These are phyloP conservation scores for Natrix natrix DNA, from an alignment of 2,797 vertebrate species.

Conservation along the genomic window DNA sequence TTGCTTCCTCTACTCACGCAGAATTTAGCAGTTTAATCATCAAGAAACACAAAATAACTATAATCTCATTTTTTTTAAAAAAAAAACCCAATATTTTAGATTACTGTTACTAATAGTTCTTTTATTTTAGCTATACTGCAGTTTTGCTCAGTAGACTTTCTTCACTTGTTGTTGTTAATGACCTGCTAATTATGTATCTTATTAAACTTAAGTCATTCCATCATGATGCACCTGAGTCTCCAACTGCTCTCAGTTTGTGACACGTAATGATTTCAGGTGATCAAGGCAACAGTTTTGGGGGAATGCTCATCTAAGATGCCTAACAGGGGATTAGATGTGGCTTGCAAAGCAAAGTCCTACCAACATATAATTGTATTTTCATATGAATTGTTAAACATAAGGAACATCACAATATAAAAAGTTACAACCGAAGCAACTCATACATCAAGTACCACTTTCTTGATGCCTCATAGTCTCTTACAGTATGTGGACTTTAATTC, in stretches of 20 bases:
- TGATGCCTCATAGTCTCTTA: not conserved
- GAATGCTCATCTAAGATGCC: not conserved
- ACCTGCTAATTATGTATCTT: slow-evolving; percentile 5
- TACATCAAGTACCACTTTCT: not conserved
- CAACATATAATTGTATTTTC: not conserved
- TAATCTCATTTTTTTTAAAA: not conserved
- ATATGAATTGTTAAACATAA: not conserved
- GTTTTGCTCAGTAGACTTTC: not conserved
- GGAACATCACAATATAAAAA: not conserved
- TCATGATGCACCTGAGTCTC: slow-evolving; percentile 16
- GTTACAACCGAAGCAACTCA: not conserved
- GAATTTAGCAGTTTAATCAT: not conserved
- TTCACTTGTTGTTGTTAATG: not conserved
- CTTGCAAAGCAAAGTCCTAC: not conserved
- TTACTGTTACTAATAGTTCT: not conserved
- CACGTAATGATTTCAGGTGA: not conserved
- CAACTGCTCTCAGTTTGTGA: not conserved
- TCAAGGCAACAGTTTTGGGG: not conserved
- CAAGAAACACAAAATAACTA: not conserved
- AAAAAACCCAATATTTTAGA: not conserved
- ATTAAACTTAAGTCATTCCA: slow-evolving; percentile 17
- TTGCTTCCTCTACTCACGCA: not conserved
- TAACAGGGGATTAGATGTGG: not conserved
- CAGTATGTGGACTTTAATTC: not conserved
- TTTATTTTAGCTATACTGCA: not conserved